Evolutionary conservation across 1,140 invertebrate genomes (phyloP), one percentile per base, ranked within the genome.

Genomic region (Euwallacea fornicatus): DNA sequence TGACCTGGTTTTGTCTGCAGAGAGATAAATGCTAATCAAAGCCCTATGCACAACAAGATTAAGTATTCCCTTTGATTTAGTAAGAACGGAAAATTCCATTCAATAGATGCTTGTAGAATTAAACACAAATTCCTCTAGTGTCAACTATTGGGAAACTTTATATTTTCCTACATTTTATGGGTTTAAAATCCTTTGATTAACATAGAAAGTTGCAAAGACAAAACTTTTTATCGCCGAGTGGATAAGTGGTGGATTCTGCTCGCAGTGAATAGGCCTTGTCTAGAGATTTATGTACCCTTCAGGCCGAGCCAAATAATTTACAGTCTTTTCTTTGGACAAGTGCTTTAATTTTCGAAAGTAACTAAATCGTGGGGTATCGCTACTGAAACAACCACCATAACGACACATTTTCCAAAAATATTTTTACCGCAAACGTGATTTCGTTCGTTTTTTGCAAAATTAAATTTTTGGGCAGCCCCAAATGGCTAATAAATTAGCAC

Each of bases 181-280:
- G 42, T 70, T 64, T 64, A 64, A 70, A 64, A 64, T 54, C 60
- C 61, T 70, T 64, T 70, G 68, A 70, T 70, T 70, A 70, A 70
- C 68, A 63, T 55, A 47, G 68, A 70, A 70, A 70, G 60, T 70
- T 63, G 42, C 60, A 54, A 63, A 70, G 68, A 61, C 68, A 64
- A 70, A 70, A 70, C 41, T 70, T 70, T 70, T 70, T 70, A 70
- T 70, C 68, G 59, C 41, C 60, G 21, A 58, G 43, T 43, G 60
- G 68, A 70, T 70, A 70, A 70, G 68, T 70, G 47, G 59, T 43
- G 61, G 68, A 70, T 70, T 70, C 53, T 9, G 60, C 60, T 70
- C 50, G 60, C 60, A 64, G 60, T 55, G 60, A 70, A 70, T 70
- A 70, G 68, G 68, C 68, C 68, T 70, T 62, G 60, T 58, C 61